phyloP scores from a whole-genome alignment of 2,888 invertebrate species.

The Microctonus aethiopoides region DNA sequence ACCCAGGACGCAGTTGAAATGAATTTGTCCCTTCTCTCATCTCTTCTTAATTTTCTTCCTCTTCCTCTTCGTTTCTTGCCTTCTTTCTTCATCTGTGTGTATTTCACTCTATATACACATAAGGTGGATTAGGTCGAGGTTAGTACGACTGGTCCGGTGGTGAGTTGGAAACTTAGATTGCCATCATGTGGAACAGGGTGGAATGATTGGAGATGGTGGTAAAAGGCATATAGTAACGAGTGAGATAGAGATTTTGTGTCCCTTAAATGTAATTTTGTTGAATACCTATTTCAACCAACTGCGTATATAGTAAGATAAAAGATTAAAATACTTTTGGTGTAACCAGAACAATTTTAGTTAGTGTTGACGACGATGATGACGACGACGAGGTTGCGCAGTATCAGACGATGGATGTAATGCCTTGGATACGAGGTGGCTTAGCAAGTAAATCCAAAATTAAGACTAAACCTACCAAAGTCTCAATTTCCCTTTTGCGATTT shows the following conservation, averaged over 20 bases:
- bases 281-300: conserved; percentile 11
- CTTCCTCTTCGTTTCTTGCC: not conserved
- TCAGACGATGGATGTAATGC: conserved; percentile 42
- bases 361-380: conserved; percentile 16
- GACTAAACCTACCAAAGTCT: conserved; percentile 54
- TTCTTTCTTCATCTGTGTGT: not conserved
- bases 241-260: no score
- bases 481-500: conserved; percentile 50
- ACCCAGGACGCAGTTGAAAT: conserved; percentile 35
- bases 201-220: conserved; percentile 19
- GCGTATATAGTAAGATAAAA: conserved; percentile 18
- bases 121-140: conserved; percentile 49
- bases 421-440: conserved; percentile 54
- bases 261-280: conserved; percentile 28
- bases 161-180: conserved; percentile 60
- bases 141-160: conserved; percentile 42
- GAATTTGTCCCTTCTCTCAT: conserved; percentile 1
- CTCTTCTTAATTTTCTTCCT: not conserved
- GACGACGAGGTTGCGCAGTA: conserved; percentile 16
- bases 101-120: not conserved
- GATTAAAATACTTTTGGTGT: not conserved
- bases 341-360: conserved; percentile 7
- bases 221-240: conserved; percentile 20
- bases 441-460: conserved; percentile 60
- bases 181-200: conserved; percentile 55